Evolutionary conservation across 2,888 invertebrate species (phyloP).

Genomic region (Baccha elongata): DNA sequence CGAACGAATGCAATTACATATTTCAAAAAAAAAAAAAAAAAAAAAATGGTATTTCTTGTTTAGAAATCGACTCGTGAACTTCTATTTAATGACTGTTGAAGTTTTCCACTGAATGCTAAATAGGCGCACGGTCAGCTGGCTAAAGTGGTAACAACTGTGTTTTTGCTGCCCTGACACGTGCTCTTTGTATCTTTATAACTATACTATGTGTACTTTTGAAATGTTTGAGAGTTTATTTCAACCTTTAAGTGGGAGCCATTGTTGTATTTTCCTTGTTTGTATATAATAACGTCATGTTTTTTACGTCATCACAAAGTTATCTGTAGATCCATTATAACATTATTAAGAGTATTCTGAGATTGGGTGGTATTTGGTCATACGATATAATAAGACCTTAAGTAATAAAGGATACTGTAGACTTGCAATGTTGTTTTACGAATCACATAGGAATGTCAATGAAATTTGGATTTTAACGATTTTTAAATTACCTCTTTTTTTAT

Average conservation of each 20-base stretch:
- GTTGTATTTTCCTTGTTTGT: background rate
- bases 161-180: conserved; percentile 55
- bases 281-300: conserved; percentile 33
- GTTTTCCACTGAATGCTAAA: conserved; percentile 70
- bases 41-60: conserved; percentile 60
- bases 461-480: conserved; percentile 23
- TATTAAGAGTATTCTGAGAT: conserved; percentile 30
- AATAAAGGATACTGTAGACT: conserved; percentile 34
- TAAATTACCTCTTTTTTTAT: conserved; percentile 18
- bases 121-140: conserved; percentile 31
- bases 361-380: background rate
- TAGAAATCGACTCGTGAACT: conserved; percentile 64
- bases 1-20: conserved; percentile 58
- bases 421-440: conserved; percentile 11
- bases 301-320: conserved; percentile 6
- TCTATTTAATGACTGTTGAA: conserved; percentile 70
- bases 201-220: conserved; percentile 20
- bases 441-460: conserved; percentile 42
- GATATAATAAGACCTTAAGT: conserved; percentile 28
- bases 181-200: conserved; percentile 45
- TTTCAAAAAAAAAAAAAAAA: conserved; percentile 57
- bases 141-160: conserved; percentile 8
- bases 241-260: conserved; percentile 8
- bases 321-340: conserved; percentile 3
- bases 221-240: conserved; percentile 2